Evolutionary conservation across 2,113 vertebrate species (phyloP).

Genomic region (Galbula dea): DNA sequence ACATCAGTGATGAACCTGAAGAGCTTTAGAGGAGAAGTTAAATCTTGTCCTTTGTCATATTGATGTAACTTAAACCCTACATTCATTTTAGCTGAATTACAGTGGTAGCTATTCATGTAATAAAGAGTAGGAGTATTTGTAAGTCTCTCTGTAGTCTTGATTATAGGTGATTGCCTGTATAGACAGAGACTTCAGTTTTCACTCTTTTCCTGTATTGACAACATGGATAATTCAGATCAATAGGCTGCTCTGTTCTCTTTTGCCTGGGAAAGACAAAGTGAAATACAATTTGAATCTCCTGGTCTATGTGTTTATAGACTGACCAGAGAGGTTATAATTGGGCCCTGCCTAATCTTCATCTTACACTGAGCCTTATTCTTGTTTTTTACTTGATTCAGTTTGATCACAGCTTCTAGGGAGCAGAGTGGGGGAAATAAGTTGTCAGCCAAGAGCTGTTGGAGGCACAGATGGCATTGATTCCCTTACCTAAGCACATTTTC

Average conservation of each 20-base stretch:
- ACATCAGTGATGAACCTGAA: background rate
- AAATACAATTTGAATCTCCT: background rate
- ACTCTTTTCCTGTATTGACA: background rate
- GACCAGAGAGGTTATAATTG: background rate
- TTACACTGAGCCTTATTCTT: background rate
- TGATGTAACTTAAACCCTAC: background rate
- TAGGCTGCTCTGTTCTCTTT: background rate
- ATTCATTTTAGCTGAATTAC: background rate
- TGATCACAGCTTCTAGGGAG: background rate
- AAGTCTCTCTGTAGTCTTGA: background rate
- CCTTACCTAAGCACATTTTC: slow-evolving; percentile 12
- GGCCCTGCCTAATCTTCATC: background rate
- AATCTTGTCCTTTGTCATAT: background rate
- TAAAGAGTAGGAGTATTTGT: background rate
- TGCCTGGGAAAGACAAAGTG: background rate
- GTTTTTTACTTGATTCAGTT: background rate
- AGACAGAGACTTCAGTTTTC: background rate
- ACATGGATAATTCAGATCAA: background rate
- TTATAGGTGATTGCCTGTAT: background rate
- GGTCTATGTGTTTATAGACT: background rate
- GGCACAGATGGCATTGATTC: slow-evolving; percentile 19
- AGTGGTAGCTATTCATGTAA: background rate
- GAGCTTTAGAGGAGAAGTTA: background rate
- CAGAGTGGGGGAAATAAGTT: background rate
- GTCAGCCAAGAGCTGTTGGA: slow-evolving; percentile 8